Evolutionary conservation across 53 echinoderm and acorn worm species (phyloP), one percentile per base, ranked within the genome.

Genomic region (Patiria pectinifera): DNA sequence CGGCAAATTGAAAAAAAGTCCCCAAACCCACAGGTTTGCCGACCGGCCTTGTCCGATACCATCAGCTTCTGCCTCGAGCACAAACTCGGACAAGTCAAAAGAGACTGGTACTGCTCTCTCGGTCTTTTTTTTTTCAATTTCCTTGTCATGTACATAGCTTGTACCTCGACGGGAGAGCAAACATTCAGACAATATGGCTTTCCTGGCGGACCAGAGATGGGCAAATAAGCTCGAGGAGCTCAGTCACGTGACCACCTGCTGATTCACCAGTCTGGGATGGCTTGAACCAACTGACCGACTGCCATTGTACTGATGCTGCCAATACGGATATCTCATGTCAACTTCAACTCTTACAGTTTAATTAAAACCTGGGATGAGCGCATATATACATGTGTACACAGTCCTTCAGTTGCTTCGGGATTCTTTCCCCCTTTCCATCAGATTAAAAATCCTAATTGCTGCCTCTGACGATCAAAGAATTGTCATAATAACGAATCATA

Each of bases 231-330:
- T 22, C 71, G 74, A 86, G 71, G 86, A 86, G 86, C 86, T 74
- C 18, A 11, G 61, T 87, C 87, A 87, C 87, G 87, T 87, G 87
- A 87, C 87, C 87, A 87, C 87, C 87, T 87, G 87, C 87, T 78
- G 87, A 87, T 23, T 87, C 87, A 87, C 87, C 87, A 35, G 76
- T 87, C 26, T 61, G 62, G 21, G 61, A 78, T 78, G 72, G 76
- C 87, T 87, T 10, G 53, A 48, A 4, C 69, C 69, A 69, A 21
- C 74, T 61, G 53, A 77, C 87, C 71, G 23, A 77, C 71, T 87
- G 76, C 24, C 78, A 77, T 78, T 87, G 87, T 85, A 59, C 69
- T 1, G 44, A 70, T 69, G 13, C 26, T 60, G 66, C 35, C 69
- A 69, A 43, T 85, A 63, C 85, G 85, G 63, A 69, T 69, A 63